These are phyloP conservation scores for Pangasius macronema DNA, from an alignment of 2,797 vertebrate genomes.

Conservation along the genomic window DNA sequence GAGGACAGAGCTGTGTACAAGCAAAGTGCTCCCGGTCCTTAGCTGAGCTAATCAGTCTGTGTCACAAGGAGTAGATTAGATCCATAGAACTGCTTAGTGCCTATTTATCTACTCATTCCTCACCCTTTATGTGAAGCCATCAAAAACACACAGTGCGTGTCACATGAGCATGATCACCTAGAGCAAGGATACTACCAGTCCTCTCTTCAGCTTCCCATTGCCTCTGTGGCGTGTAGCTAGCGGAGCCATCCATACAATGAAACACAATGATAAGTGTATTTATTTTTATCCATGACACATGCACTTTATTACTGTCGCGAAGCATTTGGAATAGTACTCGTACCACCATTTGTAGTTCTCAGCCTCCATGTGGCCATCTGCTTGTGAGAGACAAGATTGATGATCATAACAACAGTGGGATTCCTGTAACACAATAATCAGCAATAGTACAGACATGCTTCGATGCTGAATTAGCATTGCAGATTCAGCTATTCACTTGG, in stretches of 20 bases:
- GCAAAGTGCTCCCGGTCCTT: constrained; percentile 67
- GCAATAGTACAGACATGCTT: constrained; percentile 30
- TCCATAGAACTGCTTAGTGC: constrained; percentile 62
- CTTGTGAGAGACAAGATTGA: constrained; percentile 51
- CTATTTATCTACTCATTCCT: constrained; percentile 61
- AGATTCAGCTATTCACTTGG: constrained; percentile 68
- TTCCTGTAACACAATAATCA: constrained; percentile 40
- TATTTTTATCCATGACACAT: constrained; percentile 49
- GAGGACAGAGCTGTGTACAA: constrained; percentile 70
- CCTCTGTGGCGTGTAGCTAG: constrained; percentile 15
- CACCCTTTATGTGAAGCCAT: constrained; percentile 58
- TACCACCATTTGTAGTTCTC: constrained; percentile 40
- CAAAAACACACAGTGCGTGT: constrained; percentile 61
- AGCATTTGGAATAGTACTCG: constrained; percentile 65
- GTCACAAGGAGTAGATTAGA: constrained; percentile 74
- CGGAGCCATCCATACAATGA: constrained; percentile 36
- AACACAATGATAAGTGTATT: constrained; percentile 52
- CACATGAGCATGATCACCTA: constrained; percentile 53
- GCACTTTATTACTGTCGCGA: constrained; percentile 60
- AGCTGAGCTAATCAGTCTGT: constrained; percentile 70
- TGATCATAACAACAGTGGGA: constrained; percentile 46
- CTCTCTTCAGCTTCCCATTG: constrained; percentile 35
- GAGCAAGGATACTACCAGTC: constrained; percentile 26
- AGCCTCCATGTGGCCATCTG: constrained; percentile 49
- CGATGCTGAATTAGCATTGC: constrained; percentile 47